phyloP scores from a whole-genome alignment of 2,113 vertebrate genomes.

The Malurus alboscapulatus region DNA sequence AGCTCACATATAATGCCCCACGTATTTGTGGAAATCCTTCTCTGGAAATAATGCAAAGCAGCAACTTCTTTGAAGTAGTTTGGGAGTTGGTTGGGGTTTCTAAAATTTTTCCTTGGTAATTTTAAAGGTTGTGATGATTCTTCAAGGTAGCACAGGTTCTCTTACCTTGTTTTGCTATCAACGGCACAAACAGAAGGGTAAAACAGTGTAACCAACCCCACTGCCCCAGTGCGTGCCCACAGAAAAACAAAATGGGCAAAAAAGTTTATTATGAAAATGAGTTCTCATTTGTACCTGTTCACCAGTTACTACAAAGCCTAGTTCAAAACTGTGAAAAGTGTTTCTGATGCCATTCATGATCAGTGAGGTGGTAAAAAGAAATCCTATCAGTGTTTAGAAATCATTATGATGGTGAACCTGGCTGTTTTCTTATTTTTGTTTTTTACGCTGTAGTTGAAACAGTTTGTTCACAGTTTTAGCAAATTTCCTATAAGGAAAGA shows the following conservation, averaged over 20 bases:
- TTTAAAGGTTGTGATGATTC: neutral
- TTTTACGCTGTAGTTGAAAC: neutral
- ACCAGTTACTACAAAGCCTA: neutral
- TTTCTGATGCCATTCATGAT: neutral
- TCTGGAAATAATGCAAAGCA: neutral
- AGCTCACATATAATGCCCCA: neutral
- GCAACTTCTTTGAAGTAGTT: neutral
- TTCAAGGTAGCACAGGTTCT: neutral
- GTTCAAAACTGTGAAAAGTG: neutral
- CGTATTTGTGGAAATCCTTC: neutral
- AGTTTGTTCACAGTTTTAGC: neutral
- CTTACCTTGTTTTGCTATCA: neutral
- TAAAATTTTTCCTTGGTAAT: neutral
- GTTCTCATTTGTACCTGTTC: neutral
- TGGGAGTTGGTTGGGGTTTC: neutral
- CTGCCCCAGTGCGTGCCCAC: neutral
- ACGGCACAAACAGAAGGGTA: neutral
- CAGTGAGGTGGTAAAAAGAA: neutral
- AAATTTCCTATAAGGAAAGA: neutral
- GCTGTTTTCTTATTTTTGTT: neutral
- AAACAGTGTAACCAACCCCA: neutral
- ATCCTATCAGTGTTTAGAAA: neutral
- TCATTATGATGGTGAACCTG: neutral
- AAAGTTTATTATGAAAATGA: neutral
- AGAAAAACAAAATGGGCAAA: neutral